Evolutionary conservation across 2,113 vertebrate genomes (phyloP), one percentile per base, ranked within the genome.

Genomic region (Ptyas mucosa): DNA sequence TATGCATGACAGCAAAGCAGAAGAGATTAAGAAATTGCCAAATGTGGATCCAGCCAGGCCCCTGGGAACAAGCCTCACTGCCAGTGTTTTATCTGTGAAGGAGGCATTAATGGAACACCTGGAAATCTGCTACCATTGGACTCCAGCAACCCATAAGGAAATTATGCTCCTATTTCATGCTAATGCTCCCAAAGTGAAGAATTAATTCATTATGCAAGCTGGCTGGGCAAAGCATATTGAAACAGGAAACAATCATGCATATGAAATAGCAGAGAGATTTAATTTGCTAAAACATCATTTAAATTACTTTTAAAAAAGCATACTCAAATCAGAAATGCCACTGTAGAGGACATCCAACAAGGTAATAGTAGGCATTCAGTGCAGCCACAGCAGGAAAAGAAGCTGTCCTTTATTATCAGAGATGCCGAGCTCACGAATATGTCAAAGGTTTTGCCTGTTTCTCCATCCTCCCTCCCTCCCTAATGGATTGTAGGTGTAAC

Each of bases 221-320:
- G 92, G 89, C 89, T 91, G 57, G 0, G 0, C n/a, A 95, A 91
- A 93, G 91, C 0, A 0, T 88, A 94, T 34, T 94, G 91, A 94
- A 93, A 92, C 90, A 92, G 93, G 87, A 93, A 94, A 94, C 53
- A 94, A 89, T 88, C 85, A 85, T 86, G 90, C 86, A 53, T 90
- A 87, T 94, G 81, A 93, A 94, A 94, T 49, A 95, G 88, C 90
- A 92, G 55, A 92, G 87, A 88, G 64, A 81, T 96, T 96, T 94
- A 96, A 96, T 94, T 94, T 92, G 86, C 91, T 92, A 86, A 94
- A 89, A 94, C 92, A 93, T 93, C 81, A 95, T 94, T 92, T 92
- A 92, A 94, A 93, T 93, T 92, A 95, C 43, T 94, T 95, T 85
- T 3, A 26, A 61, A 93, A 90, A 55, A 91, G 94, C 94, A 94